phyloP scores from a whole-genome alignment of 2,113 vertebrate genomes.

The Columba livia region DNA sequence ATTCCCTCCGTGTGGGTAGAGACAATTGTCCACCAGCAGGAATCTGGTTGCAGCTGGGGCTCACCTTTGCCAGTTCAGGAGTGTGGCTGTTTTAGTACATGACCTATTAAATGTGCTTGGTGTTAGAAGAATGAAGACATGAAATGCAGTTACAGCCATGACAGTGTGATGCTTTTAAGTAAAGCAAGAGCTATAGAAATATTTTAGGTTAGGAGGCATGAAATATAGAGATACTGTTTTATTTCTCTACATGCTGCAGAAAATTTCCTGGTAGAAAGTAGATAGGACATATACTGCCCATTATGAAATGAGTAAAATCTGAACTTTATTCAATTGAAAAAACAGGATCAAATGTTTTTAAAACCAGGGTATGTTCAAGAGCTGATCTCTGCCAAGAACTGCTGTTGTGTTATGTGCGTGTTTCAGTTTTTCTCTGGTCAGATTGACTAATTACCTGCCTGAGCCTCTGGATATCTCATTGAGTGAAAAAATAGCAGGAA shows the following conservation, averaged over 20 bases:
- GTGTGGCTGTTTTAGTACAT: neutral
- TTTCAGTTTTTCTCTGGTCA: neutral
- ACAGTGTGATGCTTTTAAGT: neutral
- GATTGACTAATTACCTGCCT: neutral
- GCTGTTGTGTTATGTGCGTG: neutral
- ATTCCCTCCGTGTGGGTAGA: neutral
- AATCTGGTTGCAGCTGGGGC: neutral
- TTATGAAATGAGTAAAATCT: neutral
- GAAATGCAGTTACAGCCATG: neutral
- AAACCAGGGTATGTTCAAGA: neutral
- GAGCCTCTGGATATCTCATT: neutral
- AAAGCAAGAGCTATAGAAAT: conserved; percentile 4
- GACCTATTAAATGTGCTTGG: neutral
- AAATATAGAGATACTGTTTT: neutral
- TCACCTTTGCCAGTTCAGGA: neutral
- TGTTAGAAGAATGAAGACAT: neutral
- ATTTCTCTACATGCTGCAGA: neutral
- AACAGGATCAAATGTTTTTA: neutral
- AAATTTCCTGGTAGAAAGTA: neutral
- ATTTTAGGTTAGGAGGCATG: neutral
- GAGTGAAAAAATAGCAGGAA: neutral
- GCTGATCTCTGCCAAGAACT: neutral
- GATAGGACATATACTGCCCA: neutral
- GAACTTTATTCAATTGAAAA: neutral
- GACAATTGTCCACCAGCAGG: neutral